A percentile compares a stretch with the other conserved stretches of the same genome.
These are phyloP conservation scores for Romanogobio albipinnatus DNA, from an alignment of 2,113 vertebrate genomes.

Conservation along the genomic window DNA sequence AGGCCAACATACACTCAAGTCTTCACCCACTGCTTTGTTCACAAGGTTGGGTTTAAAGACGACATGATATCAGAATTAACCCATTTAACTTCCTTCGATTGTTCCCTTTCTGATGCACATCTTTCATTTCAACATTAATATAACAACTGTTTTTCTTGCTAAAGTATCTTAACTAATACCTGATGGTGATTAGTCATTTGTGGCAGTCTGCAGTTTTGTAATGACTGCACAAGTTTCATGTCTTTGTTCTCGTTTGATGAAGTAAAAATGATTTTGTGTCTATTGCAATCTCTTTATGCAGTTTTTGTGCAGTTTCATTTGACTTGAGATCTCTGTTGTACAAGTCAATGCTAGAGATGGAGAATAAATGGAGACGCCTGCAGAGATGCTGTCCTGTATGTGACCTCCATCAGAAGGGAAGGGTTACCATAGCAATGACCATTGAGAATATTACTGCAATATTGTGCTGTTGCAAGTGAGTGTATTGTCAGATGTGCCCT, in stretches of 20 bases:
- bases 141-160: not conserved
- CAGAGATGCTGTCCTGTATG: too few relatives aligned
- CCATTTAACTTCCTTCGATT: not conserved
- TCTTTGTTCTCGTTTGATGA: not conserved
- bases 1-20: too few relatives aligned
- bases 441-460: slow-evolving; percentile 10
- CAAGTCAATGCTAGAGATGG: not conserved
- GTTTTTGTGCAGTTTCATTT: not conserved
- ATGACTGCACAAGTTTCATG: too few relatives aligned
- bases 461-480: not conserved
- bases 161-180: too few relatives aligned
- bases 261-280: not conserved
- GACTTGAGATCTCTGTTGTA: not conserved
- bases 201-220: too few relatives aligned
- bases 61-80: not conserved
- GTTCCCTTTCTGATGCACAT: not conserved
- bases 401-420: slow-evolving; percentile 7
- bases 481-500: slow-evolving; percentile 25
- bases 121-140: not conserved
- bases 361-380: slow-evolving; percentile 15
- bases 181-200: too few relatives aligned
- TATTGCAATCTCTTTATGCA: not conserved
- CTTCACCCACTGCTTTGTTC: too few relatives aligned
- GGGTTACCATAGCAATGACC: slow-evolving; percentile 25
- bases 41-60: not conserved